Percentiles rank a stretch among this genome's conserved stretches.
Evolutionary conservation across 2,888 invertebrate species (phyloP).

Genomic region (Thalpophila matura): DNA sequence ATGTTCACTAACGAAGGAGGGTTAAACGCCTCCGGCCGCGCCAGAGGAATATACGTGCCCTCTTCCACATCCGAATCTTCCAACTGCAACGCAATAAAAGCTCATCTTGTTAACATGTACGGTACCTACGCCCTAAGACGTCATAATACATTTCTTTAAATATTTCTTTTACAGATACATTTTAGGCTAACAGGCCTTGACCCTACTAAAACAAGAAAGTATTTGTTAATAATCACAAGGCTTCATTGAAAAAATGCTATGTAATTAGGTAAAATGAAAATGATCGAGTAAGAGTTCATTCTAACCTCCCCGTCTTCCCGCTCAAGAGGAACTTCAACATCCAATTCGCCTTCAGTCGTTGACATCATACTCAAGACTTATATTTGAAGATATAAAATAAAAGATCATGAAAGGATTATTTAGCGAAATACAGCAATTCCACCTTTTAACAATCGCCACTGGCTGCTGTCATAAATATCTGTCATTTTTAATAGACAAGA

Average conservation of each 20-base stretch:
- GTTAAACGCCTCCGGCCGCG: conserved; percentile 89
- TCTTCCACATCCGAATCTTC: conserved; percentile 89
- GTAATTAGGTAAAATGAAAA: conserved; percentile 40
- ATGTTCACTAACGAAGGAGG: conserved; percentile 87
- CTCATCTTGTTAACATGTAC: conserved; percentile 35
- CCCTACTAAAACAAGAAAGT: not conserved
- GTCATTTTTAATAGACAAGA: conserved; percentile 65
- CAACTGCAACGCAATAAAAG: conserved; percentile 74
- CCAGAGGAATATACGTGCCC: conserved; percentile 90
- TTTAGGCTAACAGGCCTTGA: not conserved
- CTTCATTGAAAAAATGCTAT: conserved; percentile 30
- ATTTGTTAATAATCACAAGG: not conserved
- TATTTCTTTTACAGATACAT: not conserved
- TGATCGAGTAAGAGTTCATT: conserved; percentile 66
- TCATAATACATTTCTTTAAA: conserved; percentile 25
- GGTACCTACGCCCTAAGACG: conserved; percentile 56
- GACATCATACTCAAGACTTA: conserved; percentile 83
- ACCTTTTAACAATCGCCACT: conserved; percentile 68
- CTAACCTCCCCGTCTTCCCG: conserved; percentile 93
- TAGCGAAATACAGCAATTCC: conserved; percentile 75
- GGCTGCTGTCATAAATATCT: conserved; percentile 74
- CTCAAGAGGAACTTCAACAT: conserved; percentile 91
- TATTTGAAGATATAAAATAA: conserved; percentile 65
- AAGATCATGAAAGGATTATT: conserved; percentile 79
- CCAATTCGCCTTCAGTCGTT: conserved; percentile 91